phyloP scores from a whole-genome alignment of 2,797 vertebrate genomes.

The Cottoperca gobio region DNA sequence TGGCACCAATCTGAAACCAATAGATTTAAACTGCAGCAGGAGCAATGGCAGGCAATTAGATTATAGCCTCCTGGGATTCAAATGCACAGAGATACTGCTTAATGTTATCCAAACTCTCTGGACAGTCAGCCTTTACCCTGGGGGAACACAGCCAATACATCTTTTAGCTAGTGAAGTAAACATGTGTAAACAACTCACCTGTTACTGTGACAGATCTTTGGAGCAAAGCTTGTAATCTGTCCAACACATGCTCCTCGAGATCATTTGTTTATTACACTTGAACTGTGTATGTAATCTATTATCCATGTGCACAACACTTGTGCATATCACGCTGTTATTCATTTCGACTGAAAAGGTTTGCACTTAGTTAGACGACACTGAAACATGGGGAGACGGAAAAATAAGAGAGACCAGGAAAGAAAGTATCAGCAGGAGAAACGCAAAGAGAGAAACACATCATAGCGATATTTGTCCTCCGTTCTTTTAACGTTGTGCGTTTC shows the following conservation, averaged over 20 bases:
- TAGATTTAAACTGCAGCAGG: too few species aligned
- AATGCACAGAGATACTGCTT: constrained; percentile 3
- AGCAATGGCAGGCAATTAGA: constrained; percentile 25
- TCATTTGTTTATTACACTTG: constrained; percentile 4
- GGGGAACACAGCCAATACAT: not conserved
- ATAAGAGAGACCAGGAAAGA: not conserved
- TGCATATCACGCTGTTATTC: not conserved
- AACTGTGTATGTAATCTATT: not conserved
- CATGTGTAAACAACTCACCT: constrained; percentile 17
- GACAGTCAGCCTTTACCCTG: not conserved
- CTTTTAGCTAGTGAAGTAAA: constrained; percentile 7
- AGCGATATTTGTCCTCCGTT: not conserved
- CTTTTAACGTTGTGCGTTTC: constrained; percentile 20
- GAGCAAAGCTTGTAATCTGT: constrained; percentile 3
- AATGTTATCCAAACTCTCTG: constrained; percentile 19
- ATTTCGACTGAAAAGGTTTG: constrained; percentile 6
- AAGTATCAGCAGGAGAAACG: not conserved
- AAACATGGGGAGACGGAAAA: not conserved
- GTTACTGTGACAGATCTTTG: constrained; percentile 10
- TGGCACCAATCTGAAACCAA: not conserved
- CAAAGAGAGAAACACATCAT: not conserved
- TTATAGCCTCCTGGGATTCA: constrained; percentile 19
- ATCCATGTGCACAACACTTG: not conserved
- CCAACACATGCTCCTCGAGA: not conserved
- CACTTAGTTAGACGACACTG: constrained; percentile 1